Percentiles rank a stretch among this genome's conserved stretches.
Evolutionary conservation across 2,113 vertebrate species (phyloP).

Genomic region (Maccullochella peelii): DNA sequence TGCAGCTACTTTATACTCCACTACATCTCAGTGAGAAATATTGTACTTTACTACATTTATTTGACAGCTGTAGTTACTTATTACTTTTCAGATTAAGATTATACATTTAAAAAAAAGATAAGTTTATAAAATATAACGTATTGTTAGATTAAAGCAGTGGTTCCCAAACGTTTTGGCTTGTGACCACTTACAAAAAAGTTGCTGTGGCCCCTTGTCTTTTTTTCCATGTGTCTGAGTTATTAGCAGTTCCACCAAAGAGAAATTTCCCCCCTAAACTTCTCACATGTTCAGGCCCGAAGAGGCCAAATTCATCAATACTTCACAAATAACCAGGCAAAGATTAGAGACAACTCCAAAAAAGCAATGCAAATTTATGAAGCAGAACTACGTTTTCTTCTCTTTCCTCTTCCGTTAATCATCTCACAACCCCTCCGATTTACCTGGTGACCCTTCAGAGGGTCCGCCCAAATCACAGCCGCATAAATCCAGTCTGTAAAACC

Average conservation of each 20-base stretch:
- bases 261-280: background rate
- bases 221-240: no score
- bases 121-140: no score
- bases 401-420: background rate
- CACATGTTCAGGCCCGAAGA: background rate
- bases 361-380: background rate
- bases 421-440: no score
- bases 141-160: background rate
- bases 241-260: no score
- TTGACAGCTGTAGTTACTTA: no score
- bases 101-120: background rate
- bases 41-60: background rate
- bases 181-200: background rate
- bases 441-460: no score
- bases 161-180: no score
- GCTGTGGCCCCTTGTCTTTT: no score
- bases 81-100: no score
- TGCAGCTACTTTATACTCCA: background rate
- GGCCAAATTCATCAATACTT: background rate
- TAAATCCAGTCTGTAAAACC: conserved; percentile 19
- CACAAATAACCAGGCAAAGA: background rate
- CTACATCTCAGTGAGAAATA: background rate
- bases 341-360: background rate
- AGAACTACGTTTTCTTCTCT: background rate
- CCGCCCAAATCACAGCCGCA: background rate